phyloP scores from a whole-genome alignment of 2,888 invertebrate species.

The Hirtodrosophila histrioides region DNA sequence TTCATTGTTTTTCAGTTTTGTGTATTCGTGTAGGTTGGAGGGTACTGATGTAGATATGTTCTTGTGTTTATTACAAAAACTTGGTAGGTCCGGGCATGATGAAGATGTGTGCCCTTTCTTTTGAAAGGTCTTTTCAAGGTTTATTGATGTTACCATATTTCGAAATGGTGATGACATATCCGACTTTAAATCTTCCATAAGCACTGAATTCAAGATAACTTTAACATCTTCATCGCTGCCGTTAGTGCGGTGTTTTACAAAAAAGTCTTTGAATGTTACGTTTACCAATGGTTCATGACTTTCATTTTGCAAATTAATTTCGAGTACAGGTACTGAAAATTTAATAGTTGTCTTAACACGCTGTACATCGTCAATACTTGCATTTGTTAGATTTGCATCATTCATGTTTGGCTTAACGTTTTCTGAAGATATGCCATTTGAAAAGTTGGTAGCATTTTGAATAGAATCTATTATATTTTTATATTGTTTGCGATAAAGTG shows the following conservation, averaged over 20 bases:
- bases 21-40: conserved; percentile 86
- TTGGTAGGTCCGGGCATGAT: conserved; percentile 77
- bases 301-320: conserved; percentile 90
- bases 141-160: conserved; percentile 89
- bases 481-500: conserved; percentile 93
- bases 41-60: conserved; percentile 86
- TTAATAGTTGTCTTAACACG: conserved; percentile 84
- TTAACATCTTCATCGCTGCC: conserved; percentile 90
- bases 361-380: conserved; percentile 30
- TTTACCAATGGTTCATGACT: conserved; percentile 93
- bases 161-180: conserved; percentile 91
- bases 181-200: conserved; percentile 95
- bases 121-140: conserved; percentile 58
- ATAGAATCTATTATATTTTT: conserved; percentile 93
- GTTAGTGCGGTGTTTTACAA: conserved; percentile 89
- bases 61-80: conserved; percentile 60
- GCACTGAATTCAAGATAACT: conserved; percentile 92
- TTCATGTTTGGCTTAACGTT: conserved; percentile 31
- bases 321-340: conserved; percentile 90
- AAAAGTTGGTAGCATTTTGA: conserved; percentile 78
- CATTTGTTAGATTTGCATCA: conserved; percentile 25
- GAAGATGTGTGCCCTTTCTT: conserved; percentile 61
- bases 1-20: conserved; percentile 83
- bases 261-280: conserved; percentile 93
- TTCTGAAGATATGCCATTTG: conserved; percentile 38